Conservation (phyloP, 2,888 invertebrate genomes). For the Ypsolopha scabrella region DNA sequence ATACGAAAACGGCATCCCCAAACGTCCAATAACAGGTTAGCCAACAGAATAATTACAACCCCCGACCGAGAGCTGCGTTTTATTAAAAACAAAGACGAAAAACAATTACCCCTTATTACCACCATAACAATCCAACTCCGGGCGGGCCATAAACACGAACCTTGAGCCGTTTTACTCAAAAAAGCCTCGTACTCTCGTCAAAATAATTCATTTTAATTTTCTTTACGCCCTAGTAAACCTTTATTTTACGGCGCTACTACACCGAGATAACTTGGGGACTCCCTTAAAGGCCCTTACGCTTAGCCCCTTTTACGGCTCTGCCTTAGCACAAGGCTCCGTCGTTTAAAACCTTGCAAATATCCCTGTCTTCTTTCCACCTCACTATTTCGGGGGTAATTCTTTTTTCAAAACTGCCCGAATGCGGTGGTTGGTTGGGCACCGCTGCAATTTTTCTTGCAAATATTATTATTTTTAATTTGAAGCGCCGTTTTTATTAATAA, state of each 20-base stretch:
- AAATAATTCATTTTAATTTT: slow-evolving; percentile 72
- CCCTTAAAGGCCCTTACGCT: slow-evolving; percentile 55
- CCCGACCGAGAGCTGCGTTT: slow-evolving; percentile 1
- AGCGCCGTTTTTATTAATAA: slow-evolving; percentile 58
- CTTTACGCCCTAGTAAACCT: slow-evolving; percentile 69
- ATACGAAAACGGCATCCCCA: slow-evolving; percentile 7
- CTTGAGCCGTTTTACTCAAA: slow-evolving; percentile 25
- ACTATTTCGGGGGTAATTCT: neutral
- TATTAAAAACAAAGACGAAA: slow-evolving; percentile 14
- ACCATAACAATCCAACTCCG: slow-evolving; percentile 49
- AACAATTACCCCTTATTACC: slow-evolving; percentile 52
- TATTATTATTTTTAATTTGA: slow-evolving; percentile 68
- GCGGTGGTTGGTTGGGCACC: neutral
- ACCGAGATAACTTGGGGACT: slow-evolving; percentile 60
- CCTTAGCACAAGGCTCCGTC: neutral
- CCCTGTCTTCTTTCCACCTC: neutral
- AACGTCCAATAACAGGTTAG: slow-evolving; percentile 20
- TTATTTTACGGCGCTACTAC: slow-evolving; percentile 62
- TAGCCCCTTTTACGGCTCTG: slow-evolving; percentile 31
- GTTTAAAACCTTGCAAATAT: slow-evolving; percentile 3
- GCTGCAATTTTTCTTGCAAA: slow-evolving; percentile 36
- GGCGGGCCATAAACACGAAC: slow-evolving; percentile 28
- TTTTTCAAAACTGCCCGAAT: neutral
- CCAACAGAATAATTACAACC: slow-evolving; percentile 22
- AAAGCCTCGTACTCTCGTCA: slow-evolving; percentile 58